phyloP scores from a whole-genome alignment of 2,888 invertebrate genomes.

The Diarsia brunnea region DNA sequence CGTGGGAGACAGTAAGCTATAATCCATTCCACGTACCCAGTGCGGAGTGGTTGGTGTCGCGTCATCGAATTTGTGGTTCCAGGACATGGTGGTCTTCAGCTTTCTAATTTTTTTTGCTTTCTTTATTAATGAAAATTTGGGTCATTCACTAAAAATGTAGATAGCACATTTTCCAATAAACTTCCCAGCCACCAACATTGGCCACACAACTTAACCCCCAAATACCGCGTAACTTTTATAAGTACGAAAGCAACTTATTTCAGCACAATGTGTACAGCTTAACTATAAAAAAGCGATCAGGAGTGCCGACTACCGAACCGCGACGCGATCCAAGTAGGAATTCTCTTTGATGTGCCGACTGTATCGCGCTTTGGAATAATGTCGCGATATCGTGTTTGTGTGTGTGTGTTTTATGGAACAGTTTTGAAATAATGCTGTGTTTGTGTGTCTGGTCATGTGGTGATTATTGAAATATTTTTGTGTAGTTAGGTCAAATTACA shows the following conservation, averaged over 20 bases:
- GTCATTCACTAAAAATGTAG: background rate
- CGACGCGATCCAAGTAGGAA: slow-evolving; percentile 75
- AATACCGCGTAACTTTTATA: slow-evolving; percentile 19
- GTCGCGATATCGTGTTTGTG: slow-evolving; percentile 53
- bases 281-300: slow-evolving; percentile 84
- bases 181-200: slow-evolving; percentile 1
- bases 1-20: too few species aligned
- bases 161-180: too few species aligned
- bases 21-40: too few species aligned
- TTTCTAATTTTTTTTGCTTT: background rate
- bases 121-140: background rate
- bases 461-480: slow-evolving; percentile 12
- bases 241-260: slow-evolving; percentile 49
- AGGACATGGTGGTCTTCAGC: too few species aligned
- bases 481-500: background rate
- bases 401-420: slow-evolving; percentile 54
- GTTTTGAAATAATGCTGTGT: slow-evolving; percentile 40
- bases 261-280: slow-evolving; percentile 74
- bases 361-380: slow-evolving; percentile 65
- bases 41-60: background rate
- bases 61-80: background rate
- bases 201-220: slow-evolving; percentile 20
- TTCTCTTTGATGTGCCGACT: slow-evolving; percentile 82
- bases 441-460: background rate
- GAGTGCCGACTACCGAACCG: slow-evolving; percentile 84